Evolutionary conservation across 2,797 vertebrate species (phyloP), one percentile per base, ranked within the genome.

Genomic region (Ceyx erithaca): DNA sequence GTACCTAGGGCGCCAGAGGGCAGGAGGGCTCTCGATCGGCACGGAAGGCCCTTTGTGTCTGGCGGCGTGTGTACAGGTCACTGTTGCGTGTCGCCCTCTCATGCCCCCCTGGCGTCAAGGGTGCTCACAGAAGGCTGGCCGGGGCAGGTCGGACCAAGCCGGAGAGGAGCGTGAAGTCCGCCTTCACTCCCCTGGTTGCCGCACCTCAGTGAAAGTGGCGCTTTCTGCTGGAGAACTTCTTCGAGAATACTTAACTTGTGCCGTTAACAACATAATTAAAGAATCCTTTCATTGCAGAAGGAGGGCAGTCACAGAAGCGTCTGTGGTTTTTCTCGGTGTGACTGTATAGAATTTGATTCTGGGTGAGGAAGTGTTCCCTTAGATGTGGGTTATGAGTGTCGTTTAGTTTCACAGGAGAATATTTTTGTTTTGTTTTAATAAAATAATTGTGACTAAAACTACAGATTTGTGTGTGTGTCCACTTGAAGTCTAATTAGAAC

Each of bases 281-380:
- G 19, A 25, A 12, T 1, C 6, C 15, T 25, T 3, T 28, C 5
- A 1, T 21, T 35, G 25, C 55, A 37, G 80, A 11, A 41, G 55
- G 35, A 61, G 55, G 22, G 55, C 51, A 37, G 75, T 8, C 52
- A 7, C 15, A 18, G 63, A n/a, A n/a, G 12, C 51, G 6, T 41
- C 23, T 40, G 26, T 40, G 33, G 4, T 14, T 70, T 62, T 49
- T 58, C 14, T 12, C 9, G 20, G 0, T 57, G 1, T 3, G 14
- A 14, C 28, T 31, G 11, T 33, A 0, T 12, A 59, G 66, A 48
- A 33, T 37, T 54, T 73, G 26, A 31, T 51, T 35, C 40, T 84
- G 66, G 2, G 15, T 23, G 54, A 33, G 41, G 54, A 71, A 28
- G 2, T 13, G 28, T 49, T 68, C 28, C 21, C 5, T 46, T 37